Evolutionary conservation across 2,888 invertebrate species (phyloP), one percentile per base, ranked within the genome.

Genomic region (Tinea semifulvella): DNA sequence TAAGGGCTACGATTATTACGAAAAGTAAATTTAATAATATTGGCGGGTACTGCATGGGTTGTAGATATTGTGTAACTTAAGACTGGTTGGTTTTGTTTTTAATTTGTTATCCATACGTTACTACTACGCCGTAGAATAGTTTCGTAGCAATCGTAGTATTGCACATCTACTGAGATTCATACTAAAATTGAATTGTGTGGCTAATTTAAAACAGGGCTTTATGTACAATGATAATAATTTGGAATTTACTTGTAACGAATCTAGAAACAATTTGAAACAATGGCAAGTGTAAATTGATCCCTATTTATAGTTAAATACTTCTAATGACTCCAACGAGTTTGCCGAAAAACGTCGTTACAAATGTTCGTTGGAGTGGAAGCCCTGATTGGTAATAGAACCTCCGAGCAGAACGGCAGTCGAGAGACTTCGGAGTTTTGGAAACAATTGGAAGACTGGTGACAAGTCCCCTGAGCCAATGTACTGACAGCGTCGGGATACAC

Each of bases 401-500:
- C 31, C 31, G 31, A 31, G 14, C 31, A 31, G 31, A 31, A 14
- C 31, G 31, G 31, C 14, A 31, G 13, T 31, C 31, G 11, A 13
- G 31, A 11, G 31, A 31, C 31, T 31, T 31, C 31, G 31, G 31
- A 31, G 31, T 31, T 31, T 31, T 31, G 31, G 31, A 31, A 31
- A 31, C 13, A 7, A 31, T 31, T 31, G 31, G 31, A 31, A 31
- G 31, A 31, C 31, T 31, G 31, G 31, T 31, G 31, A 31, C 31
- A 13, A 26, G 14, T 3, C 31, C 31, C 31, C 31, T 31, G 31
- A 31, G 31, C 31, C 31, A 31, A 31, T 31, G 11, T 13, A 14
- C 10, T 31, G 14, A 31, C 31, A 31, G 31, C 13, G 31, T 11
- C 31, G 31, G 31, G 13, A 13, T 31, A 31, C 13, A n/a, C 13